These are phyloP conservation scores for Oscheius sp. DNA, from an alignment of 2,888 invertebrate genomes.

Conservation along the genomic window DNA sequence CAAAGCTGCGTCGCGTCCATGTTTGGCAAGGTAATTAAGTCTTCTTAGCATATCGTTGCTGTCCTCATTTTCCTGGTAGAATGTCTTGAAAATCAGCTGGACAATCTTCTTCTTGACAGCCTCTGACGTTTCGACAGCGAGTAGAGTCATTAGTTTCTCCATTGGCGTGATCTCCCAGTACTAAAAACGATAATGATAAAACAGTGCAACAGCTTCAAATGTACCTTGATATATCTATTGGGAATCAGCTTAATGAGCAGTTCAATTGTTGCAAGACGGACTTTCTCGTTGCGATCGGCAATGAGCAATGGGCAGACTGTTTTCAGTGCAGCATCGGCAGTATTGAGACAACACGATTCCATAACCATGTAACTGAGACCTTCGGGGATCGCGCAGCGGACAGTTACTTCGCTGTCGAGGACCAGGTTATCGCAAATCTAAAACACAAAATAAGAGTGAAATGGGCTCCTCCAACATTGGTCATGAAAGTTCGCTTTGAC, in stretches of 20 bases:
- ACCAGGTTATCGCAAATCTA: conserved; percentile 19
- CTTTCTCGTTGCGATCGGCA: conserved; percentile 4
- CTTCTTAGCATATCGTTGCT: conserved; percentile 10
- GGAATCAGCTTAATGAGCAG: conserved; percentile 10
- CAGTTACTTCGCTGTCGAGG: conserved; percentile 4
- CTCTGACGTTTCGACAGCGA: conserved; percentile 18
- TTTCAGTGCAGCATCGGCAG: conserved; percentile 8
- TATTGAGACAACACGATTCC: conserved; percentile 8
- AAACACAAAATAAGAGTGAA: neutral
- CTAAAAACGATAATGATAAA: neutral
- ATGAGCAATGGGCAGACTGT: neutral
- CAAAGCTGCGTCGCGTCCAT: conserved; percentile 11
- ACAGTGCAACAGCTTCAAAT: no score
- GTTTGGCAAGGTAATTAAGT: conserved; percentile 12
- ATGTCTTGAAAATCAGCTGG: conserved; percentile 12
- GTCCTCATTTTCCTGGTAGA: conserved; percentile 17
- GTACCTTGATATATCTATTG: conserved; percentile 15
- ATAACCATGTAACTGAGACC: conserved; percentile 12
- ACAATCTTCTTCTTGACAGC: conserved; percentile 20
- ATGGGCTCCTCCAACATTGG: neutral
- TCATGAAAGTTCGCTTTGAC: neutral
- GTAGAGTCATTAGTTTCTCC: neutral
- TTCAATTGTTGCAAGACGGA: neutral
- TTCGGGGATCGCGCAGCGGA: conserved; percentile 3
- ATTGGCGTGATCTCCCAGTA: conserved; percentile 10